Conservation (phyloP, 1,140 invertebrate species). For the Spodoptera litura region DNA sequence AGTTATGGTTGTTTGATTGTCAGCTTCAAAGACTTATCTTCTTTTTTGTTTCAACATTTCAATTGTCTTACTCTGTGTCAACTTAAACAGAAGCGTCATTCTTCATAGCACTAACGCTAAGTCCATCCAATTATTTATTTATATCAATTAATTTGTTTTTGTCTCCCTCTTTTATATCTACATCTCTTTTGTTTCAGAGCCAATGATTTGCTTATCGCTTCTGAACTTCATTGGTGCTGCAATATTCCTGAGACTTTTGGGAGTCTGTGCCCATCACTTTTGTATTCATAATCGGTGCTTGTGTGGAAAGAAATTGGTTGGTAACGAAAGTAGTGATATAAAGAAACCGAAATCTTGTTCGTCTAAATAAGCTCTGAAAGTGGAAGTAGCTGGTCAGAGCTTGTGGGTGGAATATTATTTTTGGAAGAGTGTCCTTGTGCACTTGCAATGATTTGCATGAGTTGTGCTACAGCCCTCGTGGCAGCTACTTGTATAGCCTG, state of each 20-base stretch:
- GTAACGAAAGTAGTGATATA: not conserved
- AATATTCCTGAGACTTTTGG: not conserved
- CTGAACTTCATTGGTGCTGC: not conserved
- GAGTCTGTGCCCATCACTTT: not conserved
- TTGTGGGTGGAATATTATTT: conserved; percentile 10
- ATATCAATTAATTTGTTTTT: conserved; percentile 18
- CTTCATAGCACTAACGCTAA: conserved; percentile 15
- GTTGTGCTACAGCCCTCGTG: conserved; percentile 57
- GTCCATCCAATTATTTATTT: conserved; percentile 10
- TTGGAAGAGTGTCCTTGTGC: not conserved
- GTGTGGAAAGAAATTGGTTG: not conserved
- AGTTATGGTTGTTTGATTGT: not conserved
- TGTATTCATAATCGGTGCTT: not conserved
- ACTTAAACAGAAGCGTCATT: conserved; percentile 15
- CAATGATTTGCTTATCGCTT: not conserved
- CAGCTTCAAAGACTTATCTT: not conserved
- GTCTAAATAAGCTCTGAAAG: too few relatives aligned
- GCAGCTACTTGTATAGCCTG: conserved; percentile 60
- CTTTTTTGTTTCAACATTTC: not conserved
- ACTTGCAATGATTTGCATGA: conserved; percentile 67
- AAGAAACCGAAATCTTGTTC: not conserved
- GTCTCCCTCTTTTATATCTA: not conserved
- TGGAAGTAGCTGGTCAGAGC: not conserved
- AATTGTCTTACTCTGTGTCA: not conserved
- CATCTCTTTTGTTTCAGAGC: conserved; percentile 45